Base-by-base conservation (phyloP, 1,140 invertebrate genomes). In the Drosophila chauvacae region DNA sequence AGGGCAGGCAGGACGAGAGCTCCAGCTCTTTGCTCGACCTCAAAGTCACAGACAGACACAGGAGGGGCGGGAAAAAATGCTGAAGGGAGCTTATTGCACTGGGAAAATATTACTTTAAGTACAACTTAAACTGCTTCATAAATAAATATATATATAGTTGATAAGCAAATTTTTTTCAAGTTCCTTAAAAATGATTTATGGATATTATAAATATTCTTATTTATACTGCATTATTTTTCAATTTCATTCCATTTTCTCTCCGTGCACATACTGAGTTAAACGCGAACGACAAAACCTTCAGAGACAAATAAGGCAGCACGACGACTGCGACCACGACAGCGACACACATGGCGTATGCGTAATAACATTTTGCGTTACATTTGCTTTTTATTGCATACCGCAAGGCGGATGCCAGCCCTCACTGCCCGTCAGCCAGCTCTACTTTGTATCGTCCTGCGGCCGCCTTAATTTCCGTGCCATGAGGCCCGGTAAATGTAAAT, bases 381-480 rank as follows among this genome's bases (percentile, higher is more conserved):
- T 90, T 90, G 85, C 78, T 90, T 90, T 90, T 90, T 90, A 90
- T 90, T 90, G 85, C 85, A 90, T 90, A 90, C 85, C 81, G 78
- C 85, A 90, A 85, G 85, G 70, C 86, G 85, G 55, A 61, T 47
- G 51, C 48, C 62, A 45, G 62, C 55, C 58, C 48, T 64, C 66
- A 68, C 68, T 78, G 39, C 55, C 73, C 56, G 39, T 13, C 44
- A 23, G 45, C 33, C 48, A 30, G 56, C 39, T 60, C 55, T 45
- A 30, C 60, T 80, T 75, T 69, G 48, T 68, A 53, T 68, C 79
- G 58, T 68, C 79, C 77, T 78, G 62, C 70, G 83, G 62, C 83
- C 71, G 64, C 56, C 80, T 69, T 83, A 74, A 88, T 87, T 88
- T 84, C 85, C 77, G 63, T 81, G 75, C 77, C 81, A 88, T 88